Base-by-base conservation (phyloP, 2,797 vertebrate genomes). In the Liparis tanakae region DNA sequence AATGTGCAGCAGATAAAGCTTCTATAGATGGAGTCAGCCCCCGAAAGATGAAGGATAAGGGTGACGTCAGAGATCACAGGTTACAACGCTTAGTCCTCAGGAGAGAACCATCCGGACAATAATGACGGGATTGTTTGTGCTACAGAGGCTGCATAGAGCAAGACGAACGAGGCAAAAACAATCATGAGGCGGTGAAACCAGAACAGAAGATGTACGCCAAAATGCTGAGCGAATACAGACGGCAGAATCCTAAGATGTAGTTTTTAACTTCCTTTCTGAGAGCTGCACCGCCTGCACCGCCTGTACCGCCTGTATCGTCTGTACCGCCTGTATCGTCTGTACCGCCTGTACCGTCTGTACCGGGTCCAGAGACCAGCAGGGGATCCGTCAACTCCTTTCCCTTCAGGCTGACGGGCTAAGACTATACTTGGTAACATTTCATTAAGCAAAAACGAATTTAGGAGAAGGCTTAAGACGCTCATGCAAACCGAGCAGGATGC, bases 31-130 rank as follows among this genome's bases (percentile, higher is more conserved):
- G 3, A 71, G 68, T 79, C 70, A 59, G 8, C 6, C 72, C 60
- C 43, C 43, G 4, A 83, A 85, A 64, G 70, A 85, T 85, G 65
- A 69, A 18, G 18, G 20, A 70, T 13, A 60, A 63, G 36, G 18
- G 67, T 86, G 83, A 89, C 80, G 77, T 91, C 85, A 91, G 79
- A 59, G 81, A 86, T 88, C 90, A 88, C 79, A 88, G 72, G 85
- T 84, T 87, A 72, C 12, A 56, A 67, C 22, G 76, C 36, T 50
- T 67, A n/a, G 2, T 65, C 67, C 62, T 84, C 61, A 72, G 63
- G 71, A 77, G 74, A 71, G 4, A 85, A 46, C 37, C 1, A 70
- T n/a, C 10, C 61, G 9, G 59, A 67, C 79, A 80, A 78, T 61
- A 75, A 83, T 62, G 67, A 76, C 18, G 36, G 43, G 67, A 70